Conservation (phyloP, 2,113 vertebrate species). For the Cacatua alba region DNA sequence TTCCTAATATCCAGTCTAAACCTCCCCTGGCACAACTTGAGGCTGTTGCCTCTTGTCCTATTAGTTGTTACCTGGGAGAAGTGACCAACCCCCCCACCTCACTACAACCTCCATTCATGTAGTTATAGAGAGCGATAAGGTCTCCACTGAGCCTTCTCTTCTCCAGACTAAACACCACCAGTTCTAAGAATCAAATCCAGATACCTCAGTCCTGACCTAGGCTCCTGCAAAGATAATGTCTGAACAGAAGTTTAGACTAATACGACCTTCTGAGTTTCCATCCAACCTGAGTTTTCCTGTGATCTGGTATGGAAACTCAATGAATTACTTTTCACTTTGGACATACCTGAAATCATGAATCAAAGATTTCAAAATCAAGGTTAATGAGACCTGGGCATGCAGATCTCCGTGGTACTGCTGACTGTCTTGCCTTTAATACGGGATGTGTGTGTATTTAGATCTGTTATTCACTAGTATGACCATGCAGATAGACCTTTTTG, state of each 20-base stretch:
- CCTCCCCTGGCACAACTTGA: not conserved
- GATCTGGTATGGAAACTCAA: not conserved
- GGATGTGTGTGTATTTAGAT: not conserved
- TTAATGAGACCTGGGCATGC: not conserved
- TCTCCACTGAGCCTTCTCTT: not conserved
- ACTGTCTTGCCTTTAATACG: not conserved
- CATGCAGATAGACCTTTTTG: not conserved
- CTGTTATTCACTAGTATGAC: not conserved
- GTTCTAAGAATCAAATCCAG: not conserved
- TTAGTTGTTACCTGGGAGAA: not conserved
- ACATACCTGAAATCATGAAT: not conserved
- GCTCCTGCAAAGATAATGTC: not conserved
- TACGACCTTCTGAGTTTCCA: not conserved
- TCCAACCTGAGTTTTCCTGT: not conserved
- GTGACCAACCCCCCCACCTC: not conserved
- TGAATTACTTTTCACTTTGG: not conserved
- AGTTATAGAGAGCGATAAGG: not conserved
- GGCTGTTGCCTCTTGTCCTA: not conserved
- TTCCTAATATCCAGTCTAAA: not conserved
- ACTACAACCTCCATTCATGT: not conserved
- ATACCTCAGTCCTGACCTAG: not conserved
- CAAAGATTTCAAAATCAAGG: not conserved
- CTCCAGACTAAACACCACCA: not conserved
- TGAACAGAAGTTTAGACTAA: not conserved
- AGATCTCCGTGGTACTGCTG: not conserved